Percentiles rank a stretch among this genome's conserved stretches.
phyloP scores from a whole-genome alignment of 2,797 vertebrate species.

The Lithobates sylvaticus region DNA sequence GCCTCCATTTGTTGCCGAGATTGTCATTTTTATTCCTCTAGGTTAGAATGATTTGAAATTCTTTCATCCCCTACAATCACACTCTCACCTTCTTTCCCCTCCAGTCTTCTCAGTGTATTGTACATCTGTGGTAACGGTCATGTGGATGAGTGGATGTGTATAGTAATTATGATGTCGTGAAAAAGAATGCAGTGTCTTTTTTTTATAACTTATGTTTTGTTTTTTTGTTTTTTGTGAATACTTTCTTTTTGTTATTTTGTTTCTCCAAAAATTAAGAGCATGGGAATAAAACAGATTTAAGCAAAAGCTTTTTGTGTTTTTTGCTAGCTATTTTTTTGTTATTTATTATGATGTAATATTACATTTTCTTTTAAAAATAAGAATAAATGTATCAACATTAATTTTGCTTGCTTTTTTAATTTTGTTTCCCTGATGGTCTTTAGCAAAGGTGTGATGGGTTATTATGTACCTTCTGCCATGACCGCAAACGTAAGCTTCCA shows the following conservation, averaged over 20 bases:
- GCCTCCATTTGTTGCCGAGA: background rate
- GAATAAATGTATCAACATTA: conserved; percentile 47
- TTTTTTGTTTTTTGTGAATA: conserved; percentile 68
- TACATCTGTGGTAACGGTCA: conserved; percentile 75
- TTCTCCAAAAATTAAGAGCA: conserved; percentile 69
- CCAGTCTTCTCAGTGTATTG: conserved; percentile 71
- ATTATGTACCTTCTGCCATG: no score
- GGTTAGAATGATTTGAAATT: conserved; percentile 70
- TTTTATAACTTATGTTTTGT: conserved; percentile 74
- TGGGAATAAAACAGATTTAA: conserved; percentile 72
- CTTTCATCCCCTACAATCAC: conserved; percentile 64
- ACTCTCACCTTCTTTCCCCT: conserved; percentile 49
- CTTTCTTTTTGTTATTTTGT: conserved; percentile 61
- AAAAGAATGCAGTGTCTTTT: conserved; percentile 75
- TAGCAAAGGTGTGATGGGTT: background rate
- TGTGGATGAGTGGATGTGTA: conserved; percentile 70
- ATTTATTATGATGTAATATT: conserved; percentile 60
- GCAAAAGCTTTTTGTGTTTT: conserved; percentile 69
- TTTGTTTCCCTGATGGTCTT: background rate
- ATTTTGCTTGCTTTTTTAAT: conserved; percentile 21
- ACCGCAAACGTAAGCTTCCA: no score
- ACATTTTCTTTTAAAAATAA: conserved; percentile 21
- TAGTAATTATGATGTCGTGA: conserved; percentile 72
- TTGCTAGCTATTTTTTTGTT: conserved; percentile 63
- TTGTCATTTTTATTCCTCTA: conserved; percentile 66